Evolutionary conservation across 2,888 invertebrate genomes (phyloP), one percentile per base, ranked within the genome.

Genomic region (Cistogaster globosa): DNA sequence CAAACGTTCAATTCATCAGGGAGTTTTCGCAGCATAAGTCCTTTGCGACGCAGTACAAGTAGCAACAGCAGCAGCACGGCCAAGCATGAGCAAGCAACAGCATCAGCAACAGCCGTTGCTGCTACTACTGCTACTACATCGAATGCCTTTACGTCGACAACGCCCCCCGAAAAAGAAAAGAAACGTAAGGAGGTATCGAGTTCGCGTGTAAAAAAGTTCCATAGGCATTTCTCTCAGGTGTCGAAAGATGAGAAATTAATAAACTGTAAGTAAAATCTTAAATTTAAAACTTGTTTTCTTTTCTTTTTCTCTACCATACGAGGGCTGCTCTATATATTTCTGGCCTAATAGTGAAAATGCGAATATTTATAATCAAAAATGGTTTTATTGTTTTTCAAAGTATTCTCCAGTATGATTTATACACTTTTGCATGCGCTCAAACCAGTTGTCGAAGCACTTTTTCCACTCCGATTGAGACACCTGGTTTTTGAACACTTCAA

Each of bases 191-290:
- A 92, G 82, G 89, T 92, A 45, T 92, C 92, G 76, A 92, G 92
- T 83, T 92, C 96, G 65, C 94, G 97, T 58, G 97, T 97, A 93
- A 97, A 97, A 93, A 97, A 97, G 93, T 98, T 98, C 93, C 96
- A 96, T 91, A 94, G 97, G 86, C 96, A 97, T 92, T 97, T 98
- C 93, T 95, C 95, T 87, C 95, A 96, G 91, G 97, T 97, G 88
- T 95, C 96, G 62, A 95, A 95, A 26, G 96, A 97, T 90, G 97
- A 98, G 93, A 95, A 95, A 90, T 96, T 97, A 88, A 94, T 98
- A 89, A 97, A 97, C 93, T 97, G 96, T 96, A 93, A 95, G 96
- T 94, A 32, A 58, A 11, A 45, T 38, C 48, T 16, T 20, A 32
- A 48, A 9, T 9, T 14, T 0, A 8, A 60, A 18, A 0, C 11